Percentiles rank a stretch among this genome's conserved stretches.
phyloP scores from a whole-genome alignment of 2,113 vertebrate genomes.

The Illadopsis cleaveri region DNA sequence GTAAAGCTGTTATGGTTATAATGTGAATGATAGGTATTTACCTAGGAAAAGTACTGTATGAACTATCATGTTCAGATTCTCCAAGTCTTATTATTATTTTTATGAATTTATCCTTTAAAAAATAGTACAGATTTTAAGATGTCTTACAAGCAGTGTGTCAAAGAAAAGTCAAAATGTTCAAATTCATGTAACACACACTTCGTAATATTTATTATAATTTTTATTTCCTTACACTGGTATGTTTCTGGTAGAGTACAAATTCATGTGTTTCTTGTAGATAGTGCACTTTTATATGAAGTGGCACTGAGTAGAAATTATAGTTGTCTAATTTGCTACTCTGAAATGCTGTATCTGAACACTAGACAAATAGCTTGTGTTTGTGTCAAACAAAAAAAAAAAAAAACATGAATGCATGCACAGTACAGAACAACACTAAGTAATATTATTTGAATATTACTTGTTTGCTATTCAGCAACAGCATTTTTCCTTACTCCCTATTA shows the following conservation, averaged over 20 bases:
- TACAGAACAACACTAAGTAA: neutral
- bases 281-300: neutral
- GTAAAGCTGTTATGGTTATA: neutral
- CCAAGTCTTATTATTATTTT: conserved; percentile 37
- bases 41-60: conserved; percentile 60
- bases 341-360: conserved; percentile 3
- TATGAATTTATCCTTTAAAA: conserved; percentile 1
- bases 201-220: conserved; percentile 11
- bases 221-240: neutral
- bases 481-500: neutral
- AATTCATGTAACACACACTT: neutral
- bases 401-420: conserved; percentile 16
- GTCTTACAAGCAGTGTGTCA: neutral
- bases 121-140: neutral
- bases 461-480: neutral
- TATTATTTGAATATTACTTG: neutral
- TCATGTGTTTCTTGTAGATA: conserved; percentile 28
- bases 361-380: neutral
- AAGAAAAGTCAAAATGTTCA: neutral
- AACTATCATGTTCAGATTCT: conserved; percentile 26
- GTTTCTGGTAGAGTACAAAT: neutral
- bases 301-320: neutral
- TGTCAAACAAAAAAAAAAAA: neutral
- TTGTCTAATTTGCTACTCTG: neutral
- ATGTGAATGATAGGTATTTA: conserved; percentile 59